Base-by-base conservation (phyloP, 2,113 vertebrate genomes). In the Crypturellus undulatus region DNA sequence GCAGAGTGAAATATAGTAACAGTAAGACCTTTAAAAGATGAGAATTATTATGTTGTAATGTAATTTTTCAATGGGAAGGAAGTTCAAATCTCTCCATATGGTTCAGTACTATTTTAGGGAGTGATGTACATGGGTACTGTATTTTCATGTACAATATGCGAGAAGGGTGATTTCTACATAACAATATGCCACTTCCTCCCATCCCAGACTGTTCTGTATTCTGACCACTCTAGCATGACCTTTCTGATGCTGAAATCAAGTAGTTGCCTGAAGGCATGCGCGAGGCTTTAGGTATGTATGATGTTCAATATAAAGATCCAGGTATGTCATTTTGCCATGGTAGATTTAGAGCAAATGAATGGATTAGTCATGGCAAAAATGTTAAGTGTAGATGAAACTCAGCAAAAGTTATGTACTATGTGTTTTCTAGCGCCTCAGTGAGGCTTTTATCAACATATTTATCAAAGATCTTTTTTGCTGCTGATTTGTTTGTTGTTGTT, bases 351-450 rank as follows among this genome's bases (percentile, higher is more conserved):
- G 64, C 3, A 9, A 90, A 89, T 95, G 85, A 95, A 93, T 84
- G 79, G 77, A 92, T 96, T 96, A 88, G 88, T 95, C 94, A 94
- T 64, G 92, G 85, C 77, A 93, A 81, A 95, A 80, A 81, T 65
- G 73, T 30, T 80, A 93, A 72, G 24, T 84, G 49, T 76, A 95
- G 83, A 79, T 76, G 82, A 78, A 93, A 90, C 51, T 64, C 60
- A 58, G 62, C 25, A 94, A 68, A 93, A 78, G 10, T 56, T 73
- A 26, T 0, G 2, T 22, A 13, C 22, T 92, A 49, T 49, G 21
- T 92, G 36, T 94, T 92, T 94, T 68, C 62, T 69, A 68, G 3
- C 14, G 13, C 8, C 20, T 84, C 1, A 2, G 16, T 72, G 58
- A 86, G 24, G 17, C 15, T 62, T 65, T 6, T 88, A 64, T 25